These are phyloP conservation scores for Ciconia stormi DNA, from an alignment of 2,113 vertebrate genomes.

Conservation along the genomic window DNA sequence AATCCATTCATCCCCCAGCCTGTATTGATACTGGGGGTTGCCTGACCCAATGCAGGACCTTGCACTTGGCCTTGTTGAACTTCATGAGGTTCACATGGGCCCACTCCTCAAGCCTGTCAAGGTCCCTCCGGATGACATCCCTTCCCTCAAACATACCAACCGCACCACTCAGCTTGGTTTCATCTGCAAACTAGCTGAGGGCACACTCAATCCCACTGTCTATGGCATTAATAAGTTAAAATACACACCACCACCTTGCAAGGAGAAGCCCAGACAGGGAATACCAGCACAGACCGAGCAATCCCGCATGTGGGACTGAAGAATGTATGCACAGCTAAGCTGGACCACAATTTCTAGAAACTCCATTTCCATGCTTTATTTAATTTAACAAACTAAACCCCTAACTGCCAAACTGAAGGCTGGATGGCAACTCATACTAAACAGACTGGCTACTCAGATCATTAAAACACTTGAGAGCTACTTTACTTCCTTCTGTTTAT, in stretches of 20 bases:
- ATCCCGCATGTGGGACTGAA: rapidly evolving
- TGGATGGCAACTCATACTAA: neutral
- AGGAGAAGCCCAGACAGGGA: neutral
- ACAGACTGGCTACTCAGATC: neutral
- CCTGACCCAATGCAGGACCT: neutral
- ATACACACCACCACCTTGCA: neutral
- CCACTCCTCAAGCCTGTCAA: neutral
- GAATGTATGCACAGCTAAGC: neutral
- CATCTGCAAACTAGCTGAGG: neutral
- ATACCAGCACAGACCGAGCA: rapidly evolving
- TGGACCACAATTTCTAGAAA: neutral
- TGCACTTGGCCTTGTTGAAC: neutral
- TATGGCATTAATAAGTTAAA: neutral
- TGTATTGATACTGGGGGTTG: neutral
- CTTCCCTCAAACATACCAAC: too few species aligned
- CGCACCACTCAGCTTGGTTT: neutral
- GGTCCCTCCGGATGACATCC: neutral
- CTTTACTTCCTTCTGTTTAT: neutral
- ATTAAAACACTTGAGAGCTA: neutral
- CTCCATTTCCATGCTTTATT: neutral
- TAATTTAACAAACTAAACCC: neutral
- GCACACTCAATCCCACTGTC: neutral
- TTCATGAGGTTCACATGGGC: neutral
- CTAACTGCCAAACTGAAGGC: neutral
- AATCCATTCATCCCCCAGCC: neutral